Evolutionary conservation across 2,888 invertebrate genomes (phyloP).

Genomic region (Megamerina dolium): DNA sequence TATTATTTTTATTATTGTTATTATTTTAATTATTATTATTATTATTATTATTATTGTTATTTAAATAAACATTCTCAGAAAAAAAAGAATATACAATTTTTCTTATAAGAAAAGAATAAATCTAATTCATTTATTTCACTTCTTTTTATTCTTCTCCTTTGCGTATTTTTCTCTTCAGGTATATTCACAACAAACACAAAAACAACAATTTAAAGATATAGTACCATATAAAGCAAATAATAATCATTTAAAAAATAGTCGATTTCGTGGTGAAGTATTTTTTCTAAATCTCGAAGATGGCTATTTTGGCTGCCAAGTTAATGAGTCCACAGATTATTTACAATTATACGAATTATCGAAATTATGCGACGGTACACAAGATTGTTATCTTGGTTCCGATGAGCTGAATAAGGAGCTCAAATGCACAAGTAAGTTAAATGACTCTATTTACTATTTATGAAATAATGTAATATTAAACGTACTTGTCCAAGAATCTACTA

Average conservation of each 20-base stretch:
- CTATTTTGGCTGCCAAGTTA: conserved; percentile 95
- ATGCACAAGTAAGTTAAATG: conserved; percentile 74
- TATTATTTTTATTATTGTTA: no score
- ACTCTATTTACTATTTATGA: no score
- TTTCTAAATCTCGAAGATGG: conserved; percentile 96
- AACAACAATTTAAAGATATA: no score
- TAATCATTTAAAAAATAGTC: conserved; percentile 47
- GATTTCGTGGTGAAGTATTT: conserved; percentile 86
- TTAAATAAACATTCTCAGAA: no score
- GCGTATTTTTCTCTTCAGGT: conserved; percentile 32
- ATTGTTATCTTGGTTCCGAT: conserved; percentile 89
- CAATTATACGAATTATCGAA: conserved; percentile 92
- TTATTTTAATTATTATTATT: no score
- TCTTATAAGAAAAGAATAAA: no score
- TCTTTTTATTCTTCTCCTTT: conserved; percentile 11
- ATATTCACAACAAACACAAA: conserved; percentile 63
- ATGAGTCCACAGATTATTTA: conserved; percentile 90
- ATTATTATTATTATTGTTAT: no score
- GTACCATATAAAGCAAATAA: conserved; percentile 57
- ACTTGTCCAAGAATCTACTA: neutral
- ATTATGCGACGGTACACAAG: conserved; percentile 84
- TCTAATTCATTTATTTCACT: no score
- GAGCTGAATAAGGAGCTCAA: conserved; percentile 84
- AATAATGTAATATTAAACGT: conserved; percentile 5
- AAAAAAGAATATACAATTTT: no score